Conservation (phyloP, 2,888 invertebrate species). For the Rotaria macrura region DNA sequence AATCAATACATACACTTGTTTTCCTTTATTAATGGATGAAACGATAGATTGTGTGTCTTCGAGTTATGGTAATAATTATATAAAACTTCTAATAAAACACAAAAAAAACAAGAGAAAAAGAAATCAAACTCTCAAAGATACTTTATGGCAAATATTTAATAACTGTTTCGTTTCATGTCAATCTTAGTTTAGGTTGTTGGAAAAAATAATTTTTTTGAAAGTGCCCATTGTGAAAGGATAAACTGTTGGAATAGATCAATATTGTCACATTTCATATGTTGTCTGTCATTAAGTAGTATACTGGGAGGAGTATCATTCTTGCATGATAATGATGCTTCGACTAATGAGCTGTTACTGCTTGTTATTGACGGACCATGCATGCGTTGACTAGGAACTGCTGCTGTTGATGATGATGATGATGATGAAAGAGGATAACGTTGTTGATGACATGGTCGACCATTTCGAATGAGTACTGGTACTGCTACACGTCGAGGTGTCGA, state of each 20-base stretch:
- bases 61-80: not conserved
- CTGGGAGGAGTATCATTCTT: not conserved
- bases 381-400: not conserved
- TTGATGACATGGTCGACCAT: not conserved
- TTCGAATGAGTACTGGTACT: constrained; percentile 1
- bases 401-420: not conserved
- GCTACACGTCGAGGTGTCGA: not conserved
- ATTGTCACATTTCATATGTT: constrained; percentile 7
- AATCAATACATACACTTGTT: not conserved
- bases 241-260: constrained; percentile 12
- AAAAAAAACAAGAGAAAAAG: not conserved
- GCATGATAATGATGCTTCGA: not conserved
- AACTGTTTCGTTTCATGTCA: not conserved
- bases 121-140: not conserved
- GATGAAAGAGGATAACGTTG: not conserved
- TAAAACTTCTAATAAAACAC: not conserved
- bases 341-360: constrained; percentile 7
- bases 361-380: not conserved
- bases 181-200: not conserved
- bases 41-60: not conserved
- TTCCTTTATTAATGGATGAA: not conserved
- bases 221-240: not conserved
- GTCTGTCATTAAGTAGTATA: not conserved
- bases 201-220: constrained; percentile 1
- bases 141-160: not conserved